These are phyloP conservation scores for Blera fallax DNA, from an alignment of 2,888 invertebrate species.

Conservation along the genomic window DNA sequence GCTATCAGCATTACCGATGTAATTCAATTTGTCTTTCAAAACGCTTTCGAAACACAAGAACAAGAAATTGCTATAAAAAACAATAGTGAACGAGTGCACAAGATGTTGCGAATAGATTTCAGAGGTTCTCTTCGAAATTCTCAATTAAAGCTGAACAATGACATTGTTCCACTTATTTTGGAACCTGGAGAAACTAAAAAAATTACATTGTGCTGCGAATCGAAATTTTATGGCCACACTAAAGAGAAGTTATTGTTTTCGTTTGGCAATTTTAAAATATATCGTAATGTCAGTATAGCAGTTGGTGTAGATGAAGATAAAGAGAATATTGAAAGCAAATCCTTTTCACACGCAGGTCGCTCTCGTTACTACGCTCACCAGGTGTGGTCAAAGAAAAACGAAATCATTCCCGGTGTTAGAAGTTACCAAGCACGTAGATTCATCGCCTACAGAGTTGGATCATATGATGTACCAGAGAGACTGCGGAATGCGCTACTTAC, in stretches of 20 bases:
- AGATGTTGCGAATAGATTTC: conserved; percentile 63
- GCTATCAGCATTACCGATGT: conserved; percentile 83
- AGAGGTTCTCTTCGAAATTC: conserved; percentile 50
- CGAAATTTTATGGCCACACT: conserved; percentile 76
- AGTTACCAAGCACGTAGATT: conserved; percentile 84
- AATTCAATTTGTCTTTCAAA: conserved; percentile 80
- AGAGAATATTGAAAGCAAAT: not conserved
- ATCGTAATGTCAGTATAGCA: conserved; percentile 75
- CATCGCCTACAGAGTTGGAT: conserved; percentile 83
- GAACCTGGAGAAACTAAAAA: conserved; percentile 6
- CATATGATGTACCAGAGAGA: conserved; percentile 82
- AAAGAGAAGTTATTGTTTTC: conserved; percentile 74
- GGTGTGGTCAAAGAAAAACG: conserved; percentile 76
- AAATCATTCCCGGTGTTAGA: conserved; percentile 84
- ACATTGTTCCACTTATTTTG: conserved; percentile 1
- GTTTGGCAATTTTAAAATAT: conserved; percentile 76
- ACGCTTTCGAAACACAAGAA: conserved; percentile 80
- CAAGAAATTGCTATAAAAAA: conserved; percentile 74
- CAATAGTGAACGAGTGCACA: conserved; percentile 72
- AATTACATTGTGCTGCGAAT: conserved; percentile 73
- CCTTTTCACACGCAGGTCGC: no score
- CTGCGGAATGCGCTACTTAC: conserved; percentile 82
- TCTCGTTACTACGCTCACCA: conserved; percentile 75
- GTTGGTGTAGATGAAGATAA: conserved; percentile 74
- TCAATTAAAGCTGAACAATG: conserved; percentile 74